These are phyloP conservation scores for Mystacornis crossleyi DNA, from an alignment of 2,113 vertebrate genomes.

Conservation along the genomic window DNA sequence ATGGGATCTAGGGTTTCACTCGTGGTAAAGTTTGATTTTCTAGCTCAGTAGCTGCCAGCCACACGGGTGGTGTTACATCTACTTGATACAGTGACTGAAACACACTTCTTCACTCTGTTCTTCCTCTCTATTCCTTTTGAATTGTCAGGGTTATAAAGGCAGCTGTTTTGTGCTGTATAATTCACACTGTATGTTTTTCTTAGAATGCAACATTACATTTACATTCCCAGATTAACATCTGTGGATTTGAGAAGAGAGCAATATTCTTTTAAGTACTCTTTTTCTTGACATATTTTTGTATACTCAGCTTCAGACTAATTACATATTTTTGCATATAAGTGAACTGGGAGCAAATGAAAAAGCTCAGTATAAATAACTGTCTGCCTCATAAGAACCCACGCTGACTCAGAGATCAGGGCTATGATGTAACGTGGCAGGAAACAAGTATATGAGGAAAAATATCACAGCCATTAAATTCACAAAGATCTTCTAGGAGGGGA, in stretches of 20 bases:
- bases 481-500: neutral
- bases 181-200: neutral
- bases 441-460: neutral
- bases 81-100: neutral
- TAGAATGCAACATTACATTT: neutral
- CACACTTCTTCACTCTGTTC: neutral
- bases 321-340: neutral
- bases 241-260: neutral
- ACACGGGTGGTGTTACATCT: neutral
- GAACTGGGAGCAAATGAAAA: neutral
- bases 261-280: neutral
- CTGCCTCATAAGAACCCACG: neutral
- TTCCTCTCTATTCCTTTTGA: neutral
- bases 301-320: neutral
- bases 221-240: neutral
- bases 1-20: conserved; percentile 6
- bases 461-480: neutral
- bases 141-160: neutral
- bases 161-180: neutral
- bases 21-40: conserved; percentile 45
- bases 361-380: neutral
- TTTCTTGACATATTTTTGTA: neutral
- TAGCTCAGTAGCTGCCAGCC: conserved; percentile 3
- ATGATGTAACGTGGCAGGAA: neutral
- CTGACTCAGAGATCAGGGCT: neutral